These are phyloP conservation scores for Sarotherodon lohbergeri DNA, from an alignment of 2,113 vertebrate genomes.

Conservation along the genomic window DNA sequence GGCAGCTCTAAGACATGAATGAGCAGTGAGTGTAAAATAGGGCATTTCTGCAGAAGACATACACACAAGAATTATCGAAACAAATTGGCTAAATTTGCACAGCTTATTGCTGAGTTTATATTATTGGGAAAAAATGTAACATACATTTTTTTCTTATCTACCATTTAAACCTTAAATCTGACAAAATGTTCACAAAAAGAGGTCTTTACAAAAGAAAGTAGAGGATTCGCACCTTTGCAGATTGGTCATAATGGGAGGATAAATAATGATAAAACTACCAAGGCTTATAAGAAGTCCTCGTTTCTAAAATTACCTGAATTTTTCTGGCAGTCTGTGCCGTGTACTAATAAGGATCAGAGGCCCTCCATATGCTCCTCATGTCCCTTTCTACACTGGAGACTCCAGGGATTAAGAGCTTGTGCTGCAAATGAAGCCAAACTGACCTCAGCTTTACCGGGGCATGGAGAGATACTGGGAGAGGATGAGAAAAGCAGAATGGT, in stretches of 20 bases:
- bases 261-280: conserved; percentile 50
- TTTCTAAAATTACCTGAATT: conserved; percentile 56
- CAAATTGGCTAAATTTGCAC: background rate
- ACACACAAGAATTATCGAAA: background rate
- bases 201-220: background rate
- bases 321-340: conserved; percentile 44
- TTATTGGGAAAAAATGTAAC: background rate
- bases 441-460: conserved; percentile 44
- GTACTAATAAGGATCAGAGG: conserved; percentile 63
- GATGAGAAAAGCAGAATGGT: background rate
- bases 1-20: conserved; percentile 35
- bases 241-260: conserved; percentile 25
- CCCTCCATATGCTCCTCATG: conserved; percentile 47
- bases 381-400: conserved; percentile 61
- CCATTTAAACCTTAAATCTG: conserved; percentile 1
- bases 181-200: background rate
- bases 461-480: conserved; percentile 1
- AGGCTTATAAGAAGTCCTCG: conserved; percentile 33
- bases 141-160: background rate
- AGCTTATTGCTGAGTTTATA: background rate
- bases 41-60: conserved; percentile 1
- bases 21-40: conserved; percentile 18
- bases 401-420: conserved; percentile 63
- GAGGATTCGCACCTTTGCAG: background rate
- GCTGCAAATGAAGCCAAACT: conserved; percentile 62